phyloP scores from a whole-genome alignment of 2,797 vertebrate species.

The Etheostoma nigrum region DNA sequence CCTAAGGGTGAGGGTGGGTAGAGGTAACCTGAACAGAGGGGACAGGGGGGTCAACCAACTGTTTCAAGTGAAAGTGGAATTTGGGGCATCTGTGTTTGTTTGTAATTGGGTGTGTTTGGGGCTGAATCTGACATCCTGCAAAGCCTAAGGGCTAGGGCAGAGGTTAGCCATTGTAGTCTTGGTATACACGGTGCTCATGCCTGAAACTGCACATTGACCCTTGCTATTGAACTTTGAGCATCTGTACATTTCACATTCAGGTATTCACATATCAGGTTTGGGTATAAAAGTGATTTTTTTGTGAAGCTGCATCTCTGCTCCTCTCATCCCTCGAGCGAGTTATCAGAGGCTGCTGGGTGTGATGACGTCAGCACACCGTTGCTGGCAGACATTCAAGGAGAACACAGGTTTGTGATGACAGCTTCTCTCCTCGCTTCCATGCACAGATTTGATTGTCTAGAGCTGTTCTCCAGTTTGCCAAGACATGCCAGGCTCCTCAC shows the following conservation, averaged over 20 bases:
- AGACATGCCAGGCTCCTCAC: slow-evolving; percentile 31
- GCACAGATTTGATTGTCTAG: slow-evolving; percentile 47
- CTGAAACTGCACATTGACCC: neutral
- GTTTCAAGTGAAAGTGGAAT: slow-evolving; percentile 86
- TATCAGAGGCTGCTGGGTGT: slow-evolving; percentile 43
- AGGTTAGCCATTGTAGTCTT: slow-evolving; percentile 69
- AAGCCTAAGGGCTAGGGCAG: slow-evolving; percentile 78
- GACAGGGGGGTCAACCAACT: slow-evolving; percentile 71
- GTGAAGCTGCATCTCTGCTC: slow-evolving; percentile 25
- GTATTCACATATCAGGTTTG: neutral
- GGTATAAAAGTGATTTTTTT: neutral
- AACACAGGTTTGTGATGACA: slow-evolving; percentile 67
- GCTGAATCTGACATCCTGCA: slow-evolving; percentile 80
- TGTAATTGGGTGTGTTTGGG: slow-evolving; percentile 79
- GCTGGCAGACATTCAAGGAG: slow-evolving; percentile 52
- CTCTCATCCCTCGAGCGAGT: neutral
- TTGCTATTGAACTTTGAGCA: slow-evolving; percentile 40
- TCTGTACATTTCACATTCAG: slow-evolving; percentile 25
- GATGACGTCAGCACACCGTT: slow-evolving; percentile 54
- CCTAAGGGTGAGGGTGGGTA: slow-evolving; percentile 69
- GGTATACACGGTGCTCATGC: slow-evolving; percentile 20
- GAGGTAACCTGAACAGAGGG: slow-evolving; percentile 75
- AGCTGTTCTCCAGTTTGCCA: slow-evolving; percentile 34
- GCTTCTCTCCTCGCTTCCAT: slow-evolving; percentile 63
- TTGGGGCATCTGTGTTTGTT: slow-evolving; percentile 84